Evolutionary conservation across 1,140 invertebrate genomes (phyloP).

Genomic region (Atta cephalotes): DNA sequence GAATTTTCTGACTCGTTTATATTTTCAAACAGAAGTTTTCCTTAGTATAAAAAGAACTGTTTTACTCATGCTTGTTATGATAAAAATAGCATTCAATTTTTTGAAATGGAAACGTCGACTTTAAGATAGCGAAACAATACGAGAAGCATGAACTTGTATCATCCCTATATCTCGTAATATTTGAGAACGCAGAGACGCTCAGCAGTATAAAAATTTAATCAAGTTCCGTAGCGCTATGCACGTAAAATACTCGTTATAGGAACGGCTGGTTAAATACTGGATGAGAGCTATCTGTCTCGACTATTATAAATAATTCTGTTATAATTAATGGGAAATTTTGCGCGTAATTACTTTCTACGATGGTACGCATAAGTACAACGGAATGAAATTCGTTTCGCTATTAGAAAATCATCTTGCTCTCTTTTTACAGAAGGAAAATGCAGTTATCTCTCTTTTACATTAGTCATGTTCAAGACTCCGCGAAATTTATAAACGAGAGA

Average conservation of each 20-base stretch:
- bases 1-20: too few species aligned
- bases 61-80: not conserved
- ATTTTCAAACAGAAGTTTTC: too few species aligned
- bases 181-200: constrained; percentile 1
- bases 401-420: constrained; percentile 59
- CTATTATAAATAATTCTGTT: constrained; percentile 57
- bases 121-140: not conserved
- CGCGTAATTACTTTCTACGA: constrained; percentile 54
- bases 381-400: constrained; percentile 55
- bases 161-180: not conserved
- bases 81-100: not conserved
- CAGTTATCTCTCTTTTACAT: constrained; percentile 1
- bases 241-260: constrained; percentile 55
- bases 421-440: constrained; percentile 11
- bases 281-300: constrained; percentile 47
- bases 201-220: constrained; percentile 49
- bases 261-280: constrained; percentile 37
- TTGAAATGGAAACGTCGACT: not conserved
- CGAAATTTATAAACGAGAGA: constrained; percentile 11
- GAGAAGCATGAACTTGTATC: not conserved
- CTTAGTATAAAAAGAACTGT: not conserved
- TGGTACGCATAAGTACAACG: not conserved
- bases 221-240: constrained; percentile 11
- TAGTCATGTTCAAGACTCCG: not conserved
- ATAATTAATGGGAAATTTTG: constrained; percentile 62